phyloP scores from a whole-genome alignment of 2,888 invertebrate genomes.

The Creontiades dilutus region DNA sequence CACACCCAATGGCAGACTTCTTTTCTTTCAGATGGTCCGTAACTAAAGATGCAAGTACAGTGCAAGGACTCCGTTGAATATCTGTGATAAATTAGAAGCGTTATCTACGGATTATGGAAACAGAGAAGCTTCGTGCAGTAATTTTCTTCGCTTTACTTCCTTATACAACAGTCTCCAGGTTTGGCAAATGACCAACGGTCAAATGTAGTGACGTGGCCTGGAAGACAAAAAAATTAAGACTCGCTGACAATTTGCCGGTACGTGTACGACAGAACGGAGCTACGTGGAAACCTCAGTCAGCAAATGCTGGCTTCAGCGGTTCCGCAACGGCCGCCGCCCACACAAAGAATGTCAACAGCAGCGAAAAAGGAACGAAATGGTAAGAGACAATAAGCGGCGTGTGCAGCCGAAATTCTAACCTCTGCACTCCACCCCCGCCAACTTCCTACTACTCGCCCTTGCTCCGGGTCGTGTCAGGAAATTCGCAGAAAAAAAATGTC shows the following conservation, averaged over 20 bases:
- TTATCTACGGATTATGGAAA: no score
- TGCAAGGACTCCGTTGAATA: no score
- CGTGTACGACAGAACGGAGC: neutral
- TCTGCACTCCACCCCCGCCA: neutral
- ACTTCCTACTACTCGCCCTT: slow-evolving; percentile 19
- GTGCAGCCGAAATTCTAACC: slow-evolving; percentile 7
- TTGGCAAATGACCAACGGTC: slow-evolving; percentile 8
- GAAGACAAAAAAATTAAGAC: neutral
- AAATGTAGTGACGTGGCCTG: neutral
- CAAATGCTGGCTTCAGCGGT: slow-evolving; percentile 18
- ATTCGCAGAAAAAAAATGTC: neutral
- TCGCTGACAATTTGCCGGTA: neutral
- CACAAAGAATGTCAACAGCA: slow-evolving; percentile 19
- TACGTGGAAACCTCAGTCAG: neutral
- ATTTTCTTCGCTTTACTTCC: neutral
- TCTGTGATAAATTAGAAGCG: no score
- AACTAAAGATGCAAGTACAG: no score
- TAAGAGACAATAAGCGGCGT: neutral
- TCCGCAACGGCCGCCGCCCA: neutral
- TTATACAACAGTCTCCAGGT: neutral
- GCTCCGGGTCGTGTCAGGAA: neutral
- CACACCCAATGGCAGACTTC: no score
- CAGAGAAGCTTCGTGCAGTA: no score
- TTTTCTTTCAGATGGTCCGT: no score
- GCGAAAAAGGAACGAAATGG: neutral